Evolutionary conservation across 2,113 vertebrate genomes (phyloP).

Genomic region (Pantherophis guttatus): DNA sequence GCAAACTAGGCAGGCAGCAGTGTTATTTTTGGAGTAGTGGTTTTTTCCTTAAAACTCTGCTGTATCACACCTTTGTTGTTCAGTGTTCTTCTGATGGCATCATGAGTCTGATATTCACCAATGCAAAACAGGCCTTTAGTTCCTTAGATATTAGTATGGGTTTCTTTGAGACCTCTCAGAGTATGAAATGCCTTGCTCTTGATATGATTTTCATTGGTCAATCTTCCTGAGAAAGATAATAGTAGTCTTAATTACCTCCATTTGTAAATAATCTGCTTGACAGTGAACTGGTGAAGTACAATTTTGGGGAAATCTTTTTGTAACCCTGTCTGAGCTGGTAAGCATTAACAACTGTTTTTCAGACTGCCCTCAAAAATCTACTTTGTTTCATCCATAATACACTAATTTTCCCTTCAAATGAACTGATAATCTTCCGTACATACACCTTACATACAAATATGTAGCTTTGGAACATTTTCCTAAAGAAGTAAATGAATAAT

Average conservation of each 20-base stretch:
- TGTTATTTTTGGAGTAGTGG: background rate
- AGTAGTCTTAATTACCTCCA: background rate
- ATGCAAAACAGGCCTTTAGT: background rate
- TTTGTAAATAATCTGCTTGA: background rate
- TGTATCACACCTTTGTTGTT: background rate
- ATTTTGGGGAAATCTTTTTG: background rate
- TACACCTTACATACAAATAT: background rate
- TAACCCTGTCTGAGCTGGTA: background rate
- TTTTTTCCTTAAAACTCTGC: background rate
- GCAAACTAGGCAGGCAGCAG: background rate
- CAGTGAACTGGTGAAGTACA: background rate
- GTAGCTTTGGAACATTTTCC: background rate
- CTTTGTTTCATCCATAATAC: background rate
- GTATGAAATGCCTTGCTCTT: background rate
- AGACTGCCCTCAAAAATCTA: background rate
- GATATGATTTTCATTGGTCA: background rate
- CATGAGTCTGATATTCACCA: background rate
- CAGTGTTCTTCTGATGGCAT: background rate
- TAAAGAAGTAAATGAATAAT: background rate
- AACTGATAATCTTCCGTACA: background rate
- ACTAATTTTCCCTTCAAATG: background rate
- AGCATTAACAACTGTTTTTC: background rate
- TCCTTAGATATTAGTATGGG: background rate
- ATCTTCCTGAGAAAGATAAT: background rate
- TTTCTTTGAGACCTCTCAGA: background rate